Base-by-base conservation (phyloP, 2,888 invertebrate species). In the Nomada fucata region DNA sequence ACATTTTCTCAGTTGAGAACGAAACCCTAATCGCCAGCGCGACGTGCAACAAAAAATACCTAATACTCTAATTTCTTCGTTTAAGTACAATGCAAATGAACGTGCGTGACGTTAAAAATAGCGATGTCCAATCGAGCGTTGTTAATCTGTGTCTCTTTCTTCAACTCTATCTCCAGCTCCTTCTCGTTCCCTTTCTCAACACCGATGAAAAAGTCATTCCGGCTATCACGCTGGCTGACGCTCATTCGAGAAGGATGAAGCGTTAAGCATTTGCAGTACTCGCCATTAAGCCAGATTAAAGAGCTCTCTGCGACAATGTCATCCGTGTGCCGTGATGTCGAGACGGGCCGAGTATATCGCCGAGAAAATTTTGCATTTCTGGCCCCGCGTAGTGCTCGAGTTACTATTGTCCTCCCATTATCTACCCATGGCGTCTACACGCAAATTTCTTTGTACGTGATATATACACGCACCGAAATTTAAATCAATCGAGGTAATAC, bases 271-370 rank as follows among this genome's bases (percentile, higher is more conserved):
- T 57, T 29, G 60, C 73, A 67, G 73, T n/a, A 42, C 73, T 63
- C 61, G 63, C 68, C 64, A 75, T 79, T 75, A 75, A 75, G 79
- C 75, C 75, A 79, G 61, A 79, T 79, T 75, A 79, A 75, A 79
- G 57, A 44, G 59, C 47, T 44, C 65, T 42, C 29, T 53, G 50
- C 68, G 68, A 73, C 74, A 65, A 50, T 76, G 72, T 72, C 63
- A 61, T 61, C 53, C 23, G 13, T n/a, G 72, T 18, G 23, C 26
- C 64, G 52, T 20, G 26, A 29, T 61, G 70, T 70, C 55, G 63
- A 26, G 55, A 57, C 29, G 57, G 57, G 76, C 3, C 52, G 53
- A 15, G 64, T 36, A 47, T 68, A 71, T 74, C 65, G 69, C 59
- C 53, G 65, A 29, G 60, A 20, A 65, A 69, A 69, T 70, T 69